These are phyloP conservation scores for Orgyia antiqua DNA, from an alignment of 2,888 invertebrate species.

Conservation along the genomic window DNA sequence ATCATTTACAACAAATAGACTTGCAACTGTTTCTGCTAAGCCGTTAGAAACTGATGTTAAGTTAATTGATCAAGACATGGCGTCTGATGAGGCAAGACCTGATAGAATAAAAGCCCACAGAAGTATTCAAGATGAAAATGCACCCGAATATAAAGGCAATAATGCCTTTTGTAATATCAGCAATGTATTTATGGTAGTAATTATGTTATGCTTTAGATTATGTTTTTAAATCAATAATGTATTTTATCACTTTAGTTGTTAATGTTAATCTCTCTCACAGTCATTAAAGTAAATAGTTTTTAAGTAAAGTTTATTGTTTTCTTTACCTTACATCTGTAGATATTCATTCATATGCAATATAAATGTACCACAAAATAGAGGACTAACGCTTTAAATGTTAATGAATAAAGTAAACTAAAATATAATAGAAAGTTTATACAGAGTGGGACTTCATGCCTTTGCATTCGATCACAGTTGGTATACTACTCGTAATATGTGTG, in stretches of 20 bases:
- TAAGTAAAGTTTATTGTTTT: constrained; percentile 21
- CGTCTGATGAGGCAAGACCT: constrained; percentile 64
- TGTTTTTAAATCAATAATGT: constrained; percentile 28
- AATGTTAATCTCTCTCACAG: constrained; percentile 56
- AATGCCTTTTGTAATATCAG: constrained; percentile 31
- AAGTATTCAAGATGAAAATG: constrained; percentile 42
- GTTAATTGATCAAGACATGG: constrained; percentile 50
- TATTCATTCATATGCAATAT: neutral
- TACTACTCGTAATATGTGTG: no score
- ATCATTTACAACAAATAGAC: constrained; percentile 49
- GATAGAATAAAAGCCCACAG: constrained; percentile 53
- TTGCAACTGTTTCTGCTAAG: constrained; percentile 65
- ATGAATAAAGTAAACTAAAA: no score
- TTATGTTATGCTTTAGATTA: constrained; percentile 37
- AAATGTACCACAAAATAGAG: no score
- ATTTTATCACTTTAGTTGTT: constrained; percentile 29
- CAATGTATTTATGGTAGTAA: constrained; percentile 28
- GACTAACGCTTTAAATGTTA: no score
- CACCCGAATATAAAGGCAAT: constrained; percentile 22
- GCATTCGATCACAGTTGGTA: no score
- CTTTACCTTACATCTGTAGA: neutral
- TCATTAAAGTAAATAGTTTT: constrained; percentile 61
- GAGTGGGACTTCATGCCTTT: no score
- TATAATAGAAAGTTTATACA: no score
- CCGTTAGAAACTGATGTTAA: constrained; percentile 45